phyloP scores from a whole-genome alignment of 1,140 invertebrate species.

The Drosophila trapezifrons region DNA sequence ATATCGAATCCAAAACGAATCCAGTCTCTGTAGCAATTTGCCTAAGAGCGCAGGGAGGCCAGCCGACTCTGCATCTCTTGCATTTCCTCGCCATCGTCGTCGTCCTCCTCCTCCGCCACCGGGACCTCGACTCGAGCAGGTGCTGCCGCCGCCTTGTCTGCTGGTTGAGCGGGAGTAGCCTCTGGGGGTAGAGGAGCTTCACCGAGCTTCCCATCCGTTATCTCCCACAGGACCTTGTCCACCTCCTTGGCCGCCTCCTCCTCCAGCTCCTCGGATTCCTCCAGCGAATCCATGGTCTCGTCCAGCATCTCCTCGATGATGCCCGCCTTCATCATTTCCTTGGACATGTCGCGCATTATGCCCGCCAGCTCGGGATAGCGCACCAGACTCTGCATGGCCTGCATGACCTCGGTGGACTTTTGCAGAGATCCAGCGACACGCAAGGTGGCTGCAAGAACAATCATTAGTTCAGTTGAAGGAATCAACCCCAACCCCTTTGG shows the following conservation, averaged over 20 bases:
- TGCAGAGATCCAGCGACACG: constrained; percentile 95
- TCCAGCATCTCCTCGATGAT: constrained; percentile 99
- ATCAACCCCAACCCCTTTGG: not conserved
- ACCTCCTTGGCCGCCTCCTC: constrained; percentile 97
- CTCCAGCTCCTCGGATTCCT: constrained; percentile 95
- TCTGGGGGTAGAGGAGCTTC: constrained; percentile 92
- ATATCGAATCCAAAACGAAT: constrained; percentile 25
- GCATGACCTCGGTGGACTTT: constrained; percentile 97
- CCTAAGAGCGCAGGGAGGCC: constrained; percentile 74
- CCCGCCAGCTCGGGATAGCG: constrained; percentile 96
- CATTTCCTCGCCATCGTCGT: constrained; percentile 85
- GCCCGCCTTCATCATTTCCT: constrained; percentile 99
- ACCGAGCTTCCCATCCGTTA: constrained; percentile 96
- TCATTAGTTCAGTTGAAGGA: not conserved
- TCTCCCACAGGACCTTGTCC: constrained; percentile 97
- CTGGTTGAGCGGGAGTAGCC: constrained; percentile 87
- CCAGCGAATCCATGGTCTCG: constrained; percentile 96
- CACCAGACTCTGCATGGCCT: constrained; percentile 96
- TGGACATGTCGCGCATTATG: constrained; percentile 98
- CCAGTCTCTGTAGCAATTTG: constrained; percentile 60
- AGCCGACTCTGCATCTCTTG: constrained; percentile 85
- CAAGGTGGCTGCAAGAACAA: constrained; percentile 88
- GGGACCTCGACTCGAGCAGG: constrained; percentile 48
- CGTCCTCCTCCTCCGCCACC: constrained; percentile 80
- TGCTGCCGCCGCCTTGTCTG: constrained; percentile 85